Evolutionary conservation across 2,888 invertebrate genomes (phyloP).

Genomic region (Panopea generosa): DNA sequence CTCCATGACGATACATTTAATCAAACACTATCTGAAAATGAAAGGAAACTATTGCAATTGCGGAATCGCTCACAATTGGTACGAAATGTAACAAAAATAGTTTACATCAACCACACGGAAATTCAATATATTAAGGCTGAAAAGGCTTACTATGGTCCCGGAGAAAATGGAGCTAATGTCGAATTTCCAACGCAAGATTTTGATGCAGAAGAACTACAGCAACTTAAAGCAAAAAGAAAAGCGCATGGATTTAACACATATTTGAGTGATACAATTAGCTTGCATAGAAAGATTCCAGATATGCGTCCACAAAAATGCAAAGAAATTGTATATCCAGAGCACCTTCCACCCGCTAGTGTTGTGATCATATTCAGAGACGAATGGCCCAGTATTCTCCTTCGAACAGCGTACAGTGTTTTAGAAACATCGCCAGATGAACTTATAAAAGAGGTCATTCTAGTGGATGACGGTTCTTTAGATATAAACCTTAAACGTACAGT

Average conservation of each 20-base stretch:
- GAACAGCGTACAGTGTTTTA: conserved; percentile 49
- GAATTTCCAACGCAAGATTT: not conserved
- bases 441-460: conserved; percentile 42
- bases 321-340: conserved; percentile 26
- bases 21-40: not conserved
- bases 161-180: conserved; percentile 37
- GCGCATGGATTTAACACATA: conserved; percentile 47
- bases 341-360: conserved; percentile 37
- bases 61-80: not conserved
- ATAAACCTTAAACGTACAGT: conserved; percentile 25
- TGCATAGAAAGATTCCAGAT: conserved; percentile 46
- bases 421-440: conserved; percentile 38
- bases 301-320: conserved; percentile 30
- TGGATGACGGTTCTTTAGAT: conserved; percentile 47
- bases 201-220: not conserved
- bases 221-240: conserved; percentile 17
- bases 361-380: conserved; percentile 56
- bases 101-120: conserved; percentile 9
- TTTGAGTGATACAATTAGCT: conserved; percentile 42
- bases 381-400: conserved; percentile 40
- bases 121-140: not conserved
- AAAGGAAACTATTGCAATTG: not conserved
- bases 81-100: conserved; percentile 11
- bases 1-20: not conserved
- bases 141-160: conserved; percentile 26